Percentiles rank a stretch among this genome's conserved stretches.
These are phyloP conservation scores for Stenchaetothrips biformis DNA, from an alignment of 2,888 invertebrate genomes.

Conservation along the genomic window DNA sequence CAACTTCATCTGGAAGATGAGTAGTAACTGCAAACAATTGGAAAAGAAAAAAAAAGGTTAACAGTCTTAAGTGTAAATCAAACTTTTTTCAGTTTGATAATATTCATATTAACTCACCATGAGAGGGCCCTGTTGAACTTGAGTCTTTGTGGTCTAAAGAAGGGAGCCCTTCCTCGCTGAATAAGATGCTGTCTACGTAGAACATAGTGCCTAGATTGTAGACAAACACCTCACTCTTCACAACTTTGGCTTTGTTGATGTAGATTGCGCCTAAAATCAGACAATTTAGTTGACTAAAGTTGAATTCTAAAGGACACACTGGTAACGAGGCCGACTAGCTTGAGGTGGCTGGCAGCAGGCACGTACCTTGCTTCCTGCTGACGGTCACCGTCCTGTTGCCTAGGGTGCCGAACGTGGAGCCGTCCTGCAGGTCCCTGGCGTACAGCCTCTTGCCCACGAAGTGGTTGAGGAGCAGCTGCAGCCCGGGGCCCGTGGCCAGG, in stretches of 20 bases:
- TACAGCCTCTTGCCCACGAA: slow-evolving; percentile 59
- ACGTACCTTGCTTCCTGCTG: slow-evolving; percentile 47
- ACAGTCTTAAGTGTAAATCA: not conserved
- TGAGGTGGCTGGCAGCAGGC: not conserved
- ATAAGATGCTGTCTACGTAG: slow-evolving; percentile 56
- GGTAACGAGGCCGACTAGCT: not conserved
- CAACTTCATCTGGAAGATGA: not conserved
- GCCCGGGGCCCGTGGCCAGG: slow-evolving; percentile 53
- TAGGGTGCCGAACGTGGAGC: slow-evolving; percentile 52
- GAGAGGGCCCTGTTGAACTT: not conserved
- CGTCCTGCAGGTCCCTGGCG: slow-evolving; percentile 55
- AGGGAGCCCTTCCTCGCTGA: slow-evolving; percentile 40
- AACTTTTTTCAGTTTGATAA: not conserved
- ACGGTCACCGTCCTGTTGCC: slow-evolving; percentile 55
- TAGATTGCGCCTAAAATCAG: slow-evolving; percentile 48
- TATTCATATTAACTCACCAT: not conserved
- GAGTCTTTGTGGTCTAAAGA: not conserved
- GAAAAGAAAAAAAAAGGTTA: not conserved
- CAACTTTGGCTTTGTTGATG: slow-evolving; percentile 55
- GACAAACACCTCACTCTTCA: slow-evolving; percentile 59
- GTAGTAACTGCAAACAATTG: not conserved
- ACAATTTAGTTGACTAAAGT: not conserved
- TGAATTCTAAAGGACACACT: not conserved
- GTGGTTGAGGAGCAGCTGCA: slow-evolving; percentile 57
- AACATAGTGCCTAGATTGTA: slow-evolving; percentile 63